Conservation (phyloP, 2,113 vertebrate species). For the Pollimyrus isidori region DNA sequence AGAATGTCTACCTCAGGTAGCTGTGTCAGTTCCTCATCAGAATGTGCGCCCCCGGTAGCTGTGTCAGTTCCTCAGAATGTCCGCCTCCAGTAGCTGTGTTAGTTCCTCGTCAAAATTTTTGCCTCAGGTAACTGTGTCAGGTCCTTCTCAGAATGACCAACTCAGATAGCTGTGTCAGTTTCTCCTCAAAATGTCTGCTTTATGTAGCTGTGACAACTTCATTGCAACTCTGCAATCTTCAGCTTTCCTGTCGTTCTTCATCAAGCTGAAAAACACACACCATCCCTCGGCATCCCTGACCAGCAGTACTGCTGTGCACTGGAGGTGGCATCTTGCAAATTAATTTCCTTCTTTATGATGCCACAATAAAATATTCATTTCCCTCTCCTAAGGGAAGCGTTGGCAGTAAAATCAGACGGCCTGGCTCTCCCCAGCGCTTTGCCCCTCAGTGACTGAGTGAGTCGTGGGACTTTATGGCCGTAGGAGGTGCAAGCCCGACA, state of each 20-base stretch:
- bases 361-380: slow-evolving; percentile 8
- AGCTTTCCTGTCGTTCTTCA: neutral
- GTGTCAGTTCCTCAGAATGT: neutral
- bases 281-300: neutral
- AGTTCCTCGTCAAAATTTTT: neutral
- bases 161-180: neutral
- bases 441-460: neutral
- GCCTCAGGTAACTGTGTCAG: neutral
- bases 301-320: neutral
- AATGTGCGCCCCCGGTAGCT: too few species aligned
- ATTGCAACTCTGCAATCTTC: neutral
- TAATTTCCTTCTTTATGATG: slow-evolving; percentile 5
- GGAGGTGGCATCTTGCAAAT: neutral
- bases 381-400: neutral
- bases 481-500: neutral
- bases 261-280: neutral
- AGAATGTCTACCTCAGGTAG: neutral
- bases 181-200: neutral
- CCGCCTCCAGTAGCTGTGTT: neutral
- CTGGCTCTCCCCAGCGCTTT: neutral
- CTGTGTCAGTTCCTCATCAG: neutral
- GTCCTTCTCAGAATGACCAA: neutral
- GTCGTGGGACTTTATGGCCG: neutral
- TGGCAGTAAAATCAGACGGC: neutral
- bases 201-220: neutral